A percentile compares a stretch with the other conserved stretches of the same genome.
Evolutionary conservation across 2,888 invertebrate genomes (phyloP).

Genomic region (Syrista parreyssii): DNA sequence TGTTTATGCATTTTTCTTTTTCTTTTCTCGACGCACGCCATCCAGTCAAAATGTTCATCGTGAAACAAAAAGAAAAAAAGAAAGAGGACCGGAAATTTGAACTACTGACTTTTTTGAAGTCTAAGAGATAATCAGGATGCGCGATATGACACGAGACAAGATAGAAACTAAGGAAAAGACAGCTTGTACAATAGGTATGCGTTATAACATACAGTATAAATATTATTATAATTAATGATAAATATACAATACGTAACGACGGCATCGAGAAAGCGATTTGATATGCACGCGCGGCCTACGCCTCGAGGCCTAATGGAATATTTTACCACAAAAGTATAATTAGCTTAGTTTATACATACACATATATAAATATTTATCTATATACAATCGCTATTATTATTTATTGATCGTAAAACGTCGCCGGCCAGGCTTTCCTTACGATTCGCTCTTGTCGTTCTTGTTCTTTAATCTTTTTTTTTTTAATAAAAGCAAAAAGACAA

Average conservation of each 20-base stretch:
- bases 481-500: not conserved
- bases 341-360: constrained; percentile 44
- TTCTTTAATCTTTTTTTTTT: not conserved
- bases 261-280: constrained; percentile 14
- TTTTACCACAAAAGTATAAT: constrained; percentile 62
- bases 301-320: constrained; percentile 47
- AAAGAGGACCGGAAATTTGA: not conserved
- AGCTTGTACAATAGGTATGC: constrained; percentile 38
- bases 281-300: constrained; percentile 38
- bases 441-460: not conserved
- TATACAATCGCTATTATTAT: constrained; percentile 51
- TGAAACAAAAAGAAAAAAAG: not conserved
- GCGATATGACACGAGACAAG: not conserved
- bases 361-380: constrained; percentile 49
- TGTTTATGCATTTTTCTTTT: not conserved
- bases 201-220: constrained; percentile 22
- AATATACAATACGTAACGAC: not conserved
- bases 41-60: not conserved
- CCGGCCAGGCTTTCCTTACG: constrained; percentile 1
- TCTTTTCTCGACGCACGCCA: not conserved
- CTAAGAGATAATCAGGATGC: not conserved
- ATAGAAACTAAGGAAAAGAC: constrained; percentile 25
- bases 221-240: constrained; percentile 34
- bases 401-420: constrained; percentile 51
- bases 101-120: not conserved